Base-by-base conservation (phyloP, 2,797 vertebrate genomes). In the Botia kubotai region DNA sequence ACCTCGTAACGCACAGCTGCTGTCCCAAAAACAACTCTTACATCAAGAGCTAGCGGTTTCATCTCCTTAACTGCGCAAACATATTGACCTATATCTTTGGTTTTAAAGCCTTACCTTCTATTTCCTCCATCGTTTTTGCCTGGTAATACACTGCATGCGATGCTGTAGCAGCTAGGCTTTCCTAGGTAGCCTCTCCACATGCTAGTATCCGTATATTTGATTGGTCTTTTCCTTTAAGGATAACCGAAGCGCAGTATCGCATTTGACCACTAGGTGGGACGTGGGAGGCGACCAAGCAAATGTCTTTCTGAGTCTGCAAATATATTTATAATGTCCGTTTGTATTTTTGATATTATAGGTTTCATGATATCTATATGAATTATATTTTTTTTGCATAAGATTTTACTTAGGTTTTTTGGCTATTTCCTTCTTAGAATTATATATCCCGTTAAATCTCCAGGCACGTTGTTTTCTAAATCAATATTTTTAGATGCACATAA, bases 121-220 rank as follows among this genome's bases (percentile, higher is more conserved):
- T 90, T 84, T 92, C 80, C 50, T 87, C 90, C 89, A 84, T 91
- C 52, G 76, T 84, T 80, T 52, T 71, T 43, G 21, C 19, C 1
- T 33, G 70, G 58, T 72, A 57, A 3, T 16, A 74, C 77, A 60
- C 63, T 72, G 57, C 87, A 85, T 85, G 88, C 85, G 90, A 83
- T 81, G 90, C 91, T 89, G 88, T 94, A 91, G 95, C 93, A 95
- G 96, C 95, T 78, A 81, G 88, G 82, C 84, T 87, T 52, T 88
- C 80, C 90, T 85, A 63, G 53, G 23, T 82, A 74, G 85, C 84
- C 65, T 0, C 79, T 21, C 26, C 48, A 81, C 55, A 7, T 84
- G 4, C 57, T 33, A 92, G 88, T 85, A 91, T 92, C 70, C 83
- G 39, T 76, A n/a, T 1, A 77, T 91, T 80, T 91, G 62, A 96